Base-by-base conservation (phyloP, 2,797 vertebrate genomes). In the Acridotheres tristis region DNA sequence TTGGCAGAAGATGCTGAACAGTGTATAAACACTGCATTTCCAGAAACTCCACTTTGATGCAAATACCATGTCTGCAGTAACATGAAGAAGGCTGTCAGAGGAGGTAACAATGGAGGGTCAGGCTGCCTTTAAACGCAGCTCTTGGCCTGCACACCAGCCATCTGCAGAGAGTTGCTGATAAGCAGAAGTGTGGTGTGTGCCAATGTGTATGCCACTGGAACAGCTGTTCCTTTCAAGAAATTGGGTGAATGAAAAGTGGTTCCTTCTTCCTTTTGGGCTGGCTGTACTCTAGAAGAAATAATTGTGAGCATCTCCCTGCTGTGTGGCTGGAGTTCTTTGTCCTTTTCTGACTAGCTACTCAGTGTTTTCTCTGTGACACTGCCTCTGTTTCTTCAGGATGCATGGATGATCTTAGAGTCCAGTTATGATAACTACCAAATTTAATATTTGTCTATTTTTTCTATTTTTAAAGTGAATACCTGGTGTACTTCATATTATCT, bases 161-260 rank as follows among this genome's bases (percentile, higher is more conserved):
- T 74, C 58, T 74, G 77, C 61, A 17, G 38, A 48, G 36, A 34
- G 25, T 7, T 32, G 23, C 43, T 63, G 61, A 45, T 66, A 32
- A 13, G 43, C 65, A 53, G 43, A 69, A 32, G 11, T 50, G 61
- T 16, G 10, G 7, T 3, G 1, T 29, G 20, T 53, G 38, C 29
- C 32, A n/a, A 4, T 0, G 0, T n/a, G 7, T 36, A 19, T 1
- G 2, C 51, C 27, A 29, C 36, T 18, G 10, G 36, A 51, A 73
- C 32, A 45, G 20, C 42, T 18, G 5, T 50, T 88, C 23, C 34
- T 76, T 62, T 27, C 5, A 42, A 47, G 38, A 71, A 85, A 36
- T 2, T 14, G 13, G 3, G 27, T 62, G 30, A 88, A 71, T 26
- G 42, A 67, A 63, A 73, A 43, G 32, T 21, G n/a, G 5, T 18